Conservation (phyloP, 2,113 vertebrate genomes). For the Nipponia nippon region DNA sequence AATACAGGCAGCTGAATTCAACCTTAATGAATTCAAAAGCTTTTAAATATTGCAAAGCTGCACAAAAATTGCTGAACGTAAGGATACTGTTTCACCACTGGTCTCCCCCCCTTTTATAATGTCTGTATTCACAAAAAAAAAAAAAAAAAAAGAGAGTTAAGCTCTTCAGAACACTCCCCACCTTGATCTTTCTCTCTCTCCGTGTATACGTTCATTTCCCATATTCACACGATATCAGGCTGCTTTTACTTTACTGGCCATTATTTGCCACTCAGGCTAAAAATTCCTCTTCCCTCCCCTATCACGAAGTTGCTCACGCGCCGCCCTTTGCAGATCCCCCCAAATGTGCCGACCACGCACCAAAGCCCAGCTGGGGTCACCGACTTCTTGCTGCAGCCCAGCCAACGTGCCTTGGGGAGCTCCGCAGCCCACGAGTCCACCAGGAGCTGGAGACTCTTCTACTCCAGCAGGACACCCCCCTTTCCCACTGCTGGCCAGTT, state of each 20-base stretch:
- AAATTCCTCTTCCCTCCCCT: background rate
- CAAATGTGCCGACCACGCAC: rapidly evolving
- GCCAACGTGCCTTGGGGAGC: background rate
- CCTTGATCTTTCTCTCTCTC: background rate
- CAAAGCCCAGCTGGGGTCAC: background rate
- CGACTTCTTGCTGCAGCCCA: background rate
- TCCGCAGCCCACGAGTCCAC: background rate
- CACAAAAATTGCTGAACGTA: background rate
- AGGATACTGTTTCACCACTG: rapidly evolving
- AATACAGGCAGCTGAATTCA: background rate
- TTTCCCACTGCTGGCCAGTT: background rate
- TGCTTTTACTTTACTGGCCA: background rate
- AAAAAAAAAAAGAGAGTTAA: background rate
- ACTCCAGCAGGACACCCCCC: background rate
- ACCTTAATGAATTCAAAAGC: background rate
- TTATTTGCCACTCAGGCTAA: rapidly evolving
- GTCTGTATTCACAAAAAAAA: background rate
- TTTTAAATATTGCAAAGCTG: background rate
- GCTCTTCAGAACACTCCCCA: background rate
- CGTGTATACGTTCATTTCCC: background rate
- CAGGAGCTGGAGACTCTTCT: background rate
- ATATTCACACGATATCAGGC: rapidly evolving
- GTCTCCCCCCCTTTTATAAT: rapidly evolving
- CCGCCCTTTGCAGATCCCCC: background rate
- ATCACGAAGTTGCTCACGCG: rapidly evolving